Percentiles rank a stretch among this genome's conserved stretches.
phyloP scores from a whole-genome alignment of 2,888 invertebrate species.

The Timandra comae region DNA sequence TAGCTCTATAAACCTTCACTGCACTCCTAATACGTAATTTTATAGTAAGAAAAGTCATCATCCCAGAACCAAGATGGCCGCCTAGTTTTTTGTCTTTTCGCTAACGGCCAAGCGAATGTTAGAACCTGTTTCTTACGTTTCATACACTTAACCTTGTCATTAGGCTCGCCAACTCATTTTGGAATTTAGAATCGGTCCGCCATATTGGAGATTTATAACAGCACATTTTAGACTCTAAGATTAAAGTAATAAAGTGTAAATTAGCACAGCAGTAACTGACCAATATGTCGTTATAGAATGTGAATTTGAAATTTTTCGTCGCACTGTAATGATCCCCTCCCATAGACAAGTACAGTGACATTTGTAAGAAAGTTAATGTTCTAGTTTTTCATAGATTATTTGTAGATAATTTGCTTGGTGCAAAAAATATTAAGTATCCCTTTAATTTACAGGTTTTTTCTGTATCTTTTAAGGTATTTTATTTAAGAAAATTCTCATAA shows the following conservation, averaged over 20 bases:
- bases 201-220: conserved; percentile 9
- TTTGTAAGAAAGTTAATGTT: conserved; percentile 26
- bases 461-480: no score
- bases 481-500: no score
- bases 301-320: conserved; percentile 35
- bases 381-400: no score
- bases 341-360: conserved; percentile 28
- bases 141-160: conserved; percentile 64
- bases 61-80: conserved; percentile 56
- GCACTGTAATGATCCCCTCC: conserved; percentile 36
- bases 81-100: conserved; percentile 52
- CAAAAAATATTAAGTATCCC: no score
- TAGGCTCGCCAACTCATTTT: conserved; percentile 56
- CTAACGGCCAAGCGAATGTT: conserved; percentile 51
- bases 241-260: no score
- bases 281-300: conserved; percentile 23
- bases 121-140: conserved; percentile 56
- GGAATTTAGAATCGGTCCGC: conserved; percentile 31
- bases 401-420: no score
- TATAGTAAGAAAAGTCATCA: conserved; percentile 51
- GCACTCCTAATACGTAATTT: conserved; percentile 27
- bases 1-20: no score
- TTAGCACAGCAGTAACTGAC: not conserved
- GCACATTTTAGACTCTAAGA: not conserved
- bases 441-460: no score